Evolutionary conservation across 23 tunicate genomes (phyloP), one percentile per base, ranked within the genome.

Genomic region (Oikopleura dioica): DNA sequence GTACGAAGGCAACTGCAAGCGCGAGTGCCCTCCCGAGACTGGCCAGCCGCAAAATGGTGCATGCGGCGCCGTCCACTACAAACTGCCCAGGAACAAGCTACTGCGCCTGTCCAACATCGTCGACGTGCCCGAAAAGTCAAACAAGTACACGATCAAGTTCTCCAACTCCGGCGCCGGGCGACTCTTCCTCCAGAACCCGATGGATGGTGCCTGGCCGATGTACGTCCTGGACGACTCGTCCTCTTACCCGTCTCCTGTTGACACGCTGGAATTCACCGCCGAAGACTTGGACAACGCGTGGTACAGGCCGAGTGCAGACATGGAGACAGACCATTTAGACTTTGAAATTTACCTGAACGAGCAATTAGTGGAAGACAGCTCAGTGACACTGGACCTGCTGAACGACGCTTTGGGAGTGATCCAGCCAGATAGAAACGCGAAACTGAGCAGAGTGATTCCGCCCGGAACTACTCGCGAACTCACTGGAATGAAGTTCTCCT

Each of bases 121-220:
- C 72, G 72, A 63, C 26, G 30, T 63, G 32, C 72, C 72, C 30
- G 26, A 23, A 24, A 63, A 63, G 26, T 12, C 72, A 5, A 2
- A 23, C 72, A 31, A 63, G 4, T 63, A 16, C 26, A 23, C 4
- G 26, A 28, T 63, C 29, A 63, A 63, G 26, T 63, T 63, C 26
- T 12, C 30, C 26, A 23, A 23, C 16, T 21, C 30, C 5, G 72
- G 72, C 30, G 26, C 29, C 29, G 72, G 72, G 5, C 29, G 26
- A 21, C 2, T 63, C 2, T 63, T 63, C 72, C 32, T 24, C 2
- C 30, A 23, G 29, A 28, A 63, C 33, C 72, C 16, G 26, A 63
- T 63, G 72, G 72, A 63, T 31, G 72, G 72, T 2, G 2, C 33
- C 33, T 63, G 72, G 72, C 72, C 72, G 4, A 63, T 31, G 33